A percentile compares a stretch with the other conserved stretches of the same genome.
Conservation (phyloP, 2,113 vertebrate genomes). For the Macquaria ambigua region DNA sequence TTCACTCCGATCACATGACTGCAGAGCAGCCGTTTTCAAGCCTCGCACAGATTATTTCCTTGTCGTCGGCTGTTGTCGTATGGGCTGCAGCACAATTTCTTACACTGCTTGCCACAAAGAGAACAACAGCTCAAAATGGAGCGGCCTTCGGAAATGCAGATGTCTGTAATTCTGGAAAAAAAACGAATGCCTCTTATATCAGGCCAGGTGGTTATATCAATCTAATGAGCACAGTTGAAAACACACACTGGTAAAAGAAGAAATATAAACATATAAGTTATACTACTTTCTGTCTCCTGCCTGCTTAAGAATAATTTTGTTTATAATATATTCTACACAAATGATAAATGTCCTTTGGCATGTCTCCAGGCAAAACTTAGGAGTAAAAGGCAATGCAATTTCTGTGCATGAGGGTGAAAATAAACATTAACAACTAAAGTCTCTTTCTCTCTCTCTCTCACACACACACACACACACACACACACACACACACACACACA, state of each 20-base stretch:
- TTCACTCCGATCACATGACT: slow-evolving; percentile 63
- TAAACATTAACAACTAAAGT: slow-evolving; percentile 72
- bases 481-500: slow-evolving; percentile 40
- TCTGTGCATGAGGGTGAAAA: slow-evolving; percentile 74
- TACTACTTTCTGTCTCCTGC: slow-evolving; percentile 10
- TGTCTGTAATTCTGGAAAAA: slow-evolving; percentile 4
- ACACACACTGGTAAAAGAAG: slow-evolving; percentile 10
- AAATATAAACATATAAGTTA: slow-evolving; percentile 21
- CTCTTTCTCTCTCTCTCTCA: background rate
- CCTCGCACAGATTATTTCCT: slow-evolving; percentile 51
- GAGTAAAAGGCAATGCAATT: slow-evolving; percentile 78
- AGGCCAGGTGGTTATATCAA: background rate
- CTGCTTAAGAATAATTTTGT: slow-evolving; percentile 46
- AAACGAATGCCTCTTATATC: background rate
- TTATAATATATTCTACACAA: slow-evolving; percentile 47
- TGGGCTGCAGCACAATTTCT: slow-evolving; percentile 34
- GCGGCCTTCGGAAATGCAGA: slow-evolving; percentile 18
- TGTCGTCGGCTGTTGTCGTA: background rate
- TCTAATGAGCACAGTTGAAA: slow-evolving; percentile 20
- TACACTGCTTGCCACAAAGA: slow-evolving; percentile 21
- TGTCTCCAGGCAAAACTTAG: slow-evolving; percentile 66
- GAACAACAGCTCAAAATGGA: slow-evolving; percentile 18
- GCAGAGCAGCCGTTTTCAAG: slow-evolving; percentile 59
- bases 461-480: too few relatives aligned
- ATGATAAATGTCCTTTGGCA: slow-evolving; percentile 70